Evolutionary conservation across 23 tunicate genomes (phyloP).

Genomic region (Styela plicata): DNA sequence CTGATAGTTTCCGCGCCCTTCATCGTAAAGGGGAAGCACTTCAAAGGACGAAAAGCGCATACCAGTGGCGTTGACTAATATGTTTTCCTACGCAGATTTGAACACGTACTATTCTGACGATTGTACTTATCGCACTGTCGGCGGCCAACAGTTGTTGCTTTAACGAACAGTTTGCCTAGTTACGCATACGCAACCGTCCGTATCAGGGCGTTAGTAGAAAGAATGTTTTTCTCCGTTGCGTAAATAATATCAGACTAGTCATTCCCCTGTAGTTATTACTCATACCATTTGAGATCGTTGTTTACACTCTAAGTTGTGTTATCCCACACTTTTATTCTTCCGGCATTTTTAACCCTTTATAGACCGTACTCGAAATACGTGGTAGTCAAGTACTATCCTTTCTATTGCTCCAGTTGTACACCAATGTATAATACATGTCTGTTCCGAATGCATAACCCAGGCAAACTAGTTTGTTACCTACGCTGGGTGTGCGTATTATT

Average conservation of each 20-base stretch:
- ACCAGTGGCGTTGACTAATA: background rate
- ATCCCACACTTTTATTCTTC: background rate
- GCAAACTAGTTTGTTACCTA: too few species aligned
- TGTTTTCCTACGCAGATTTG: background rate
- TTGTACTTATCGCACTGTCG: background rate
- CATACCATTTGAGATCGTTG: background rate
- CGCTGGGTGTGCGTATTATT: too few species aligned
- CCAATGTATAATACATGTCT: too few species aligned
- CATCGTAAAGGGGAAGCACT: background rate
- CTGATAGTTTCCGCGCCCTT: background rate
- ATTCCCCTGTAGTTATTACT: background rate
- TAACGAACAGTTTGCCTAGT: constrained; percentile 3
- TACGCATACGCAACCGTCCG: constrained; percentile 12
- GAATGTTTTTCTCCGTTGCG: background rate
- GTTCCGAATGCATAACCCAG: too few species aligned
- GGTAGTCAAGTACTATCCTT: too few species aligned
- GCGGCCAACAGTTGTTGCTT: constrained; percentile 10
- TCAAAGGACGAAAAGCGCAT: background rate
- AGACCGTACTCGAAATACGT: too few species aligned
- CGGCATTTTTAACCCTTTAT: too few species aligned
- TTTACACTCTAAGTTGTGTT: background rate
- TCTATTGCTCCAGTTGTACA: too few species aligned
- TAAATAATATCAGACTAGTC: background rate
- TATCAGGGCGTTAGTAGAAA: background rate
- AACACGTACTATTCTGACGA: background rate